Base-by-base conservation (phyloP, 2,797 vertebrate species). In the Rousettus madagascariensis region DNA sequence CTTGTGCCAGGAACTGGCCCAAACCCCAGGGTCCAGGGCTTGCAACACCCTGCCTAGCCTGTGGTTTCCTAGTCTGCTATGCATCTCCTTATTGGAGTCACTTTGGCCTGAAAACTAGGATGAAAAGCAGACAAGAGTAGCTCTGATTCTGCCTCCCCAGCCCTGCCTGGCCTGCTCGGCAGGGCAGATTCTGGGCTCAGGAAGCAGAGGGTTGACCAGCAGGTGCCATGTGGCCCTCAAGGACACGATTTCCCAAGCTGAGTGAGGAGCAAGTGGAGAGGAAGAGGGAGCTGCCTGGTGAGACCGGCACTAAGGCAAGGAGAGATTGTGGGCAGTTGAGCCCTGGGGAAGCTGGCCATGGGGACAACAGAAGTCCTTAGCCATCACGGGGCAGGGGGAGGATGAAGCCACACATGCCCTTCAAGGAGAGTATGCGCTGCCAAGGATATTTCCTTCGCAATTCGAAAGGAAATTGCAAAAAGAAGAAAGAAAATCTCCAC, bases 141-240 rank as follows among this genome's bases (percentile, higher is more conserved):
- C 80, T 38, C 80, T 8, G 69, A 36, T 0, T 2, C 16, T 41
- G 13, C 10, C 12, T 24, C 12, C 38, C 6, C 0, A 0, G 2
- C 13, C 24, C 5, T 0, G 3, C 26, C 69, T 9, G 36, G 26
- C 38, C 51, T 16, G 61, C 41, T 49, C 49, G 41, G 20, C 24
- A 8, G 55, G 80, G 36, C 51, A 17, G 26, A 36, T 65, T 33
- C 61, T 36, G 61, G 38, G 38, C 68, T 22, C 13, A 46, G 82
- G 33, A 78, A 38, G 46, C 24, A 43, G 79, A 79, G 8, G 1
- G 7, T 30, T 66, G 74, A 74, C 69, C 26, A 38, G 38, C 43
- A 20, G 28, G 33, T 13, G 30, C 53, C 90, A 19, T 0, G 12
- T 61, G 82, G 59, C 66, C 43, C n/a, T 3, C 0, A 9, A 65